phyloP scores from a whole-genome alignment of 1,140 invertebrate genomes.

The Dolichoris vasculosae region DNA sequence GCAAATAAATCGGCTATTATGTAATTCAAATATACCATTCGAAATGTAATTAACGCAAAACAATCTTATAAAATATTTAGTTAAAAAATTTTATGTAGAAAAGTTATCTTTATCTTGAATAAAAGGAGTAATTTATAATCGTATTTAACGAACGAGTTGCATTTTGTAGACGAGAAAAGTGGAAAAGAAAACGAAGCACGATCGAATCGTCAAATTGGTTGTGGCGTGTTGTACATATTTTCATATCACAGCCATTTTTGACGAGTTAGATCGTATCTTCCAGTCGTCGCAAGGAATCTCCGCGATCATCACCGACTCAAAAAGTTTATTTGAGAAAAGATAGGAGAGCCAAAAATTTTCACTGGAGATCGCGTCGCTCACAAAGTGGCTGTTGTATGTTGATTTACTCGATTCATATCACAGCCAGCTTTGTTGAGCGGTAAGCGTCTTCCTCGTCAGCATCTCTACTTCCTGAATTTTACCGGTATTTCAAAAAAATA shows the following conservation, averaged over 20 bases:
- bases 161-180: background rate
- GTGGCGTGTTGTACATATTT: slow-evolving; percentile 81
- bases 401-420: slow-evolving; percentile 76
- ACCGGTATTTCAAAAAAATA: too few species aligned
- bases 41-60: too few species aligned
- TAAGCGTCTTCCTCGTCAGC: slow-evolving; percentile 69
- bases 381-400: slow-evolving; percentile 81
- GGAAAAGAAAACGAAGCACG: slow-evolving; percentile 60
- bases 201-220: slow-evolving; percentile 85
- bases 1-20: too few species aligned
- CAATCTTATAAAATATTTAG: too few species aligned
- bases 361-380: slow-evolving; percentile 74
- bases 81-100: too few species aligned
- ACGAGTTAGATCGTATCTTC: slow-evolving; percentile 81
- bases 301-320: background rate
- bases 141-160: background rate
- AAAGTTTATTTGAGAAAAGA: too few species aligned
- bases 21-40: too few species aligned
- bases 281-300: background rate
- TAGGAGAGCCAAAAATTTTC: background rate
- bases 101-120: too few species aligned
- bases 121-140: too few species aligned
- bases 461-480: slow-evolving; percentile 52
- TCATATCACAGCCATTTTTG: slow-evolving; percentile 94
- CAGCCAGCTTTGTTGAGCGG: slow-evolving; percentile 90